These are phyloP conservation scores for Heterocephalus glaber DNA, from an alignment of 2,113 vertebrate genomes.

Conservation along the genomic window DNA sequence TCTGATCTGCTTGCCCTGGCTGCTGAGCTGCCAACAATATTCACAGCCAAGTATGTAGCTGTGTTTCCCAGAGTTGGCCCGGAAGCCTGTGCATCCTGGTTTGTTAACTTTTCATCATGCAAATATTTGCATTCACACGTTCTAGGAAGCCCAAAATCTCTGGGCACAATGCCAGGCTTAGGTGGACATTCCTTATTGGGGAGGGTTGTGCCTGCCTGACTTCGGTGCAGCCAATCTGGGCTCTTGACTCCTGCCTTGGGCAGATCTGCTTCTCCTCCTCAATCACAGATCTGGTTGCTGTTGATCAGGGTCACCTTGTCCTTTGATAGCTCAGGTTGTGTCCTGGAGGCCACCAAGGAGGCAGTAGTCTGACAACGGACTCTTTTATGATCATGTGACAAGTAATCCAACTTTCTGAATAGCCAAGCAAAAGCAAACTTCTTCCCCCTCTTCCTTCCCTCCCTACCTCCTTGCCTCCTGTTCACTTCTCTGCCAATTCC, in stretches of 20 bases:
- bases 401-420: neutral
- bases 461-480: neutral
- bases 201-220: constrained; percentile 46
- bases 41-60: constrained; percentile 76
- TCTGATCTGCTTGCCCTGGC: neutral
- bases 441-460: neutral
- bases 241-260: neutral
- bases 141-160: constrained; percentile 82
- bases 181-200: constrained; percentile 70
- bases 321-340: neutral
- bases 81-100: constrained; percentile 76
- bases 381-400: neutral
- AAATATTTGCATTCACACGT: constrained; percentile 85
- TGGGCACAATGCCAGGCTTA: constrained; percentile 80
- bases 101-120: constrained; percentile 85
- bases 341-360: neutral
- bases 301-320: neutral
- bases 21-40: constrained; percentile 75
- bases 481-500: neutral
- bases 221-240: neutral
- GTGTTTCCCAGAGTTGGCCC: constrained; percentile 77
- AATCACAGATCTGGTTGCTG: constrained; percentile 53
- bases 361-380: neutral
- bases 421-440: neutral
- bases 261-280: neutral